Percentiles rank a stretch among this genome's conserved stretches.
These are phyloP conservation scores for Microplitis mediator DNA, from an alignment of 1,140 invertebrate species.

Conservation along the genomic window DNA sequence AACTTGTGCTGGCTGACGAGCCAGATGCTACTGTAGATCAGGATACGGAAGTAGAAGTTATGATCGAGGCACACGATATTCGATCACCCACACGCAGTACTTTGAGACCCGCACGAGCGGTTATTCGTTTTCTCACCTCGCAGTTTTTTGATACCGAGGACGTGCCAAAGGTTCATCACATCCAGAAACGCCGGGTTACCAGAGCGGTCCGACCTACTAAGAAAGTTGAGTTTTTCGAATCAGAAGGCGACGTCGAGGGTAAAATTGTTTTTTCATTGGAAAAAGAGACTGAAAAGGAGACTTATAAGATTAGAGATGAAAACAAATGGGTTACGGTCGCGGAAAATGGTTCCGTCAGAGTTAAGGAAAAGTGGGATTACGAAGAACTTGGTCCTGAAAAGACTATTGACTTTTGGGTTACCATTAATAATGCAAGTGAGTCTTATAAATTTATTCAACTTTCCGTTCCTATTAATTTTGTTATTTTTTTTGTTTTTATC, in stretches of 20 bases:
- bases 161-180: constrained; percentile 65
- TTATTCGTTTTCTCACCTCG: constrained; percentile 75
- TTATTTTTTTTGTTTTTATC: too few species aligned
- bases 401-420: constrained; percentile 95
- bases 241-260: constrained; percentile 86
- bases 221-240: constrained; percentile 89
- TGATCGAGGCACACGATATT: constrained; percentile 83
- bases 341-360: constrained; percentile 86
- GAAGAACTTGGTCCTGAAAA: constrained; percentile 94
- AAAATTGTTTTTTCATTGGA: constrained; percentile 88
- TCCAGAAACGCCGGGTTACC: constrained; percentile 81
- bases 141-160: constrained; percentile 41
- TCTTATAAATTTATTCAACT: background rate
- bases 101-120: constrained; percentile 72
- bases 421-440: constrained; percentile 85
- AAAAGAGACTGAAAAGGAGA: constrained; percentile 89
- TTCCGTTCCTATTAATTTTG: too few species aligned
- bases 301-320: constrained; percentile 91
- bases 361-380: constrained; percentile 97
- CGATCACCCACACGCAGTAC: constrained; percentile 73
- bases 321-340: constrained; percentile 94
- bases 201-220: constrained; percentile 89
- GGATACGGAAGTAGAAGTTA: constrained; percentile 69
- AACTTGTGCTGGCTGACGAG: constrained; percentile 80
- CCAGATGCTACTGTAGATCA: constrained; percentile 64